Evolutionary conservation across 2,797 vertebrate genomes (phyloP).

Genomic region (Melopsittacus undulatus): DNA sequence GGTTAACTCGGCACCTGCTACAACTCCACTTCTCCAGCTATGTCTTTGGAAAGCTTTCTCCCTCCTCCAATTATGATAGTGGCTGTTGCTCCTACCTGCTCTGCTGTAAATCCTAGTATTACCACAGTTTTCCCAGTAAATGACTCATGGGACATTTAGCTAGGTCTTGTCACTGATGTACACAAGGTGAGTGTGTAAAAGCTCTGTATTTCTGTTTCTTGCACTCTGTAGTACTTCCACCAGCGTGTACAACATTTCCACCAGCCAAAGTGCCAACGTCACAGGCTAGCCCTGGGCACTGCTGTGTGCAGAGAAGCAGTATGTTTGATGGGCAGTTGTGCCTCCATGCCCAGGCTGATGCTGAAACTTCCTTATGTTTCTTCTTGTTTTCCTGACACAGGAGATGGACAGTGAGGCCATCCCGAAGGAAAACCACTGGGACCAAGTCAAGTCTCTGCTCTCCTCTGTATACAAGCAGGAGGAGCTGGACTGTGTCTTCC

Average conservation of each 20-base stretch:
- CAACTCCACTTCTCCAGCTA: background rate
- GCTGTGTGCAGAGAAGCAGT: background rate
- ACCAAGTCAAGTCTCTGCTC: conserved; percentile 80
- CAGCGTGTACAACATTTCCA: background rate
- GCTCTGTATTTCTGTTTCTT: background rate
- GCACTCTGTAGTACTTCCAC: background rate
- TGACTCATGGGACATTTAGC: background rate
- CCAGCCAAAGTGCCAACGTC: background rate
- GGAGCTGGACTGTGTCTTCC: conserved; percentile 76
- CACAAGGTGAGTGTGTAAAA: background rate
- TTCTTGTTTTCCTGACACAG: conserved; percentile 61
- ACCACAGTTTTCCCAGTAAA: background rate
- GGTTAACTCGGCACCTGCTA: background rate
- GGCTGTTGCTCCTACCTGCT: background rate
- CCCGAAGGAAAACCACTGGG: conserved; percentile 55
- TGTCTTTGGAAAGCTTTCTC: background rate
- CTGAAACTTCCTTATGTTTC: background rate
- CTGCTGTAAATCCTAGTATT: background rate
- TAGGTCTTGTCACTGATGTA: background rate
- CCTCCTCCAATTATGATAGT: background rate
- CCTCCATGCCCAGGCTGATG: background rate
- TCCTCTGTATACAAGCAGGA: conserved; percentile 48
- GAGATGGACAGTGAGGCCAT: conserved; percentile 69
- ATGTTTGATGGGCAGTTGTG: background rate
- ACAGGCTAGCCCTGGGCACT: background rate